Conservation (phyloP, 2,888 invertebrate species). For the Pasiphila rectangulata region DNA sequence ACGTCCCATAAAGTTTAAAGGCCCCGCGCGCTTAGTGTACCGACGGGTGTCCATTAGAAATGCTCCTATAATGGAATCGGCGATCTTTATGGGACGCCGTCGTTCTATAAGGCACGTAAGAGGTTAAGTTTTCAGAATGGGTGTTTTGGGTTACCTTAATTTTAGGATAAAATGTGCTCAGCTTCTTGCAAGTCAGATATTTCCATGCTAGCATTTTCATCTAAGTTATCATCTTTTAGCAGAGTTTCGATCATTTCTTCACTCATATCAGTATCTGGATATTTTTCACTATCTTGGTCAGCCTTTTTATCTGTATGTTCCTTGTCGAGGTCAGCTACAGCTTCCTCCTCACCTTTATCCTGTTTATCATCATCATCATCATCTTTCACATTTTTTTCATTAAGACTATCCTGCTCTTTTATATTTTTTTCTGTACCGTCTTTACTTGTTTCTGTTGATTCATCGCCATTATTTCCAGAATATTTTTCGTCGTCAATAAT, state of each 20-base stretch:
- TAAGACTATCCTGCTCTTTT: not conserved
- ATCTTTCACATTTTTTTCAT: slow-evolving; percentile 5
- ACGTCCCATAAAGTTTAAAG: no score
- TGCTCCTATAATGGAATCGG: no score
- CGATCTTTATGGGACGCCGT: no score
- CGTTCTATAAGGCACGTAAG: no score
- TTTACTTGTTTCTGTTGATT: slow-evolving; percentile 6
- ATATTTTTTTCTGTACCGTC: slow-evolving; percentile 3
- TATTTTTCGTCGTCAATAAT: slow-evolving; percentile 6
- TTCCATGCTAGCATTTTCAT: slow-evolving; percentile 30
- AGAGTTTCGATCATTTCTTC: slow-evolving; percentile 63
- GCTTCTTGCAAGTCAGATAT: slow-evolving; percentile 27
- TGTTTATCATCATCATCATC: slow-evolving; percentile 5
- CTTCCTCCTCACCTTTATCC: slow-evolving; percentile 5
- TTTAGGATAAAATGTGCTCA: slow-evolving; percentile 22
- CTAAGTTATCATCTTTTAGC: slow-evolving; percentile 52
- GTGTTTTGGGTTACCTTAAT: no score
- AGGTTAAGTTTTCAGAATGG: no score
- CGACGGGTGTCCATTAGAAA: no score
- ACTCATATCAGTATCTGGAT: slow-evolving; percentile 57
- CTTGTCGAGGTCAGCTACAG: slow-evolving; percentile 15
- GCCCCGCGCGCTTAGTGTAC: no score
- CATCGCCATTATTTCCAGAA: slow-evolving; percentile 3
- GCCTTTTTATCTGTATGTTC: slow-evolving; percentile 12
- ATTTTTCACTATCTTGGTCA: slow-evolving; percentile 33